These are phyloP conservation scores for human (Homo sapiens) DNA, from an alignment of 2,113 vertebrate genomes.

Conservation along the genomic window GRCh38 chr2:176990501-176991000, in stretches of 20 bases:
- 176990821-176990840: background rate
- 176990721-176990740: background rate
- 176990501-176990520: background rate
- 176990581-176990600: background rate
- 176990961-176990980: background rate
- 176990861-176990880: slow-evolving; percentile 43
- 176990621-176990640: background rate
- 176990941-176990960: slow-evolving; percentile 2
- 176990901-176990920: slow-evolving; percentile 2
- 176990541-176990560: background rate
- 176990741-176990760: background rate
- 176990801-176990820: background rate
- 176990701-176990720: background rate
- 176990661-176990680: background rate
- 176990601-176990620: background rate
- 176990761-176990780: background rate
- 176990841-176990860: slow-evolving; percentile 20
- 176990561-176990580: background rate
- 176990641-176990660: background rate
- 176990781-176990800: background rate
- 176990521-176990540: background rate
- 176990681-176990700: background rate
- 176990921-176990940: slow-evolving; percentile 41
- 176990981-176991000: slow-evolving; percentile 41
- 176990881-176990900: slow-evolving; percentile 30